A percentile compares a stretch with the other conserved stretches of the same genome.
Evolutionary conservation across 2,113 vertebrate genomes (phyloP).

Genomic region (Tupaia chinensis): DNA sequence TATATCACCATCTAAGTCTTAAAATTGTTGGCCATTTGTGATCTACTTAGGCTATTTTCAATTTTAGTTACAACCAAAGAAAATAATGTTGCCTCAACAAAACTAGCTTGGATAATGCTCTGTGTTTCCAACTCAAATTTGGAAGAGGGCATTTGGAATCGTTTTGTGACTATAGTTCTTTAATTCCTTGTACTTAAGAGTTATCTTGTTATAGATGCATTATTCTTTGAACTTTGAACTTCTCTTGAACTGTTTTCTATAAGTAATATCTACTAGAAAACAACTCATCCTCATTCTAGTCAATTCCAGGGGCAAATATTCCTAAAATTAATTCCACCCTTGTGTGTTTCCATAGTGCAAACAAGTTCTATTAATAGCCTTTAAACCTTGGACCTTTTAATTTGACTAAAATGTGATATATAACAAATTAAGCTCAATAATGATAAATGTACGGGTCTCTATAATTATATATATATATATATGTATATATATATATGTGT

Average conservation of each 20-base stretch:
- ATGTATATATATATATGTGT: too few relatives aligned
- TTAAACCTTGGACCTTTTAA: neutral
- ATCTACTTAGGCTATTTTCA: neutral
- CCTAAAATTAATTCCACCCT: neutral
- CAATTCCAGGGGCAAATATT: neutral
- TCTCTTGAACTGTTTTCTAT: neutral
- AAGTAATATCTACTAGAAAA: neutral
- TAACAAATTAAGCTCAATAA: neutral
- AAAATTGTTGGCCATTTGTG: neutral
- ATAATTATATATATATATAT: neutral
- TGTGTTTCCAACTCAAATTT: neutral
- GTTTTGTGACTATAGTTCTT: neutral
- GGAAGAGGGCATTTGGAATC: neutral
- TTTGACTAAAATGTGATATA: constrained; percentile 12
- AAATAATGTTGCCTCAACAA: neutral
- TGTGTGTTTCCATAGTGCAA: neutral
- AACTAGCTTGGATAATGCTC: neutral
- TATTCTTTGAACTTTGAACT: neutral
- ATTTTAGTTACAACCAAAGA: neutral
- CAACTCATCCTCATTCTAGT: neutral
- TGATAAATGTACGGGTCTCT: neutral
- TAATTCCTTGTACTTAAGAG: neutral
- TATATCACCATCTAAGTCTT: neutral
- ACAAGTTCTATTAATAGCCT: neutral
- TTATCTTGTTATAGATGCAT: neutral